phyloP scores from a whole-genome alignment of 2,888 invertebrate species.

The Drosophila meridiana region DNA sequence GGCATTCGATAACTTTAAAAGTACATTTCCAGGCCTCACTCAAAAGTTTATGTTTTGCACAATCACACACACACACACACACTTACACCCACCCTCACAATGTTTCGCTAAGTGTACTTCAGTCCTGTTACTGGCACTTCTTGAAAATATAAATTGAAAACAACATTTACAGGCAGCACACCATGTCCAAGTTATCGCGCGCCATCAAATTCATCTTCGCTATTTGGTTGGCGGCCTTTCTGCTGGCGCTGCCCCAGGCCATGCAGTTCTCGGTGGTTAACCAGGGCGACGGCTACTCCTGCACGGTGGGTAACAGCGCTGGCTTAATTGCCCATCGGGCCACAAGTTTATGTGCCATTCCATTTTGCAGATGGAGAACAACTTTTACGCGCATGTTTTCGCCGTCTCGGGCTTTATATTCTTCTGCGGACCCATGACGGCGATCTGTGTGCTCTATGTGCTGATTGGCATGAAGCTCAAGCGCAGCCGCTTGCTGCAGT shows the following conservation, averaged over 20 bases:
- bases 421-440: constrained; percentile 94
- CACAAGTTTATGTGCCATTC: neutral
- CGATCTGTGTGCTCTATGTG: constrained; percentile 93
- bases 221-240: constrained; percentile 92
- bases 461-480: constrained; percentile 90
- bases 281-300: constrained; percentile 80
- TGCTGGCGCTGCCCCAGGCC: constrained; percentile 91
- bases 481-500: constrained; percentile 88
- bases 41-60: neutral
- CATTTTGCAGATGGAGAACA: constrained; percentile 82
- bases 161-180: constrained; percentile 86
- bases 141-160: constrained; percentile 4
- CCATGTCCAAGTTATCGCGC: constrained; percentile 94
- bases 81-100: neutral
- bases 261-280: constrained; percentile 84
- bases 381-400: constrained; percentile 89
- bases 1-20: neutral
- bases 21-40: neutral
- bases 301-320: constrained; percentile 81
- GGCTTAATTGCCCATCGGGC: constrained; percentile 17
- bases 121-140: constrained; percentile 1
- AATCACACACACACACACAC: neutral
- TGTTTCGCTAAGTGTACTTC: neutral
- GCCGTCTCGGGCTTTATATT: constrained; percentile 93
- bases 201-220: constrained; percentile 92